Evolutionary conservation across 2,113 vertebrate genomes (phyloP), one percentile per base, ranked within the genome.

Genomic region (Carlito syrichta): DNA sequence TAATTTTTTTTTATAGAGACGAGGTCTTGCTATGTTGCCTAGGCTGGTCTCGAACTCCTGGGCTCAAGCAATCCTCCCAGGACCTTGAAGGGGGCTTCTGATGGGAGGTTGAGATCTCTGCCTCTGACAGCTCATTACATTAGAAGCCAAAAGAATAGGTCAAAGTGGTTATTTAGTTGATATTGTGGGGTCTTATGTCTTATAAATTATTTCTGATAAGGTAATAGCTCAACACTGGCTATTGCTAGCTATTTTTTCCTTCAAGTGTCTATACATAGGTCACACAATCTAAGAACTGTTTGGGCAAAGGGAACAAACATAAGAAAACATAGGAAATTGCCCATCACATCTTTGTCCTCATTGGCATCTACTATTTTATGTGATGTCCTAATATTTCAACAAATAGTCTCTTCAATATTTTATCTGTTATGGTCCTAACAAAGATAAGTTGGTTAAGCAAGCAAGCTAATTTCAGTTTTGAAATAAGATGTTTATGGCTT

Each of bases 381-480:
- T 43, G 52, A 93, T 58, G 52, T 93, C 96, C 84, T n/a, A 94
- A 68, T 76, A 77, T 79, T 35, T 11, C 68, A 84, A 92, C 43
- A 88, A 98, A 96, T 63, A 69, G 48, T 22, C 83, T 97, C 94
- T 97, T 98, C 90, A 97, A 56, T 69, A 19, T 89, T 98, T 96
- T 96, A 93, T 89, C 96, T 96, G 83, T 97, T 91, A 86, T 81
- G 73, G 66, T 97, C 90, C 85, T 27, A 98, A 97, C 96, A 97
- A 98, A 96, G 22, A 43, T 98, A 89, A 98, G 98, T 94, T 96
- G 82, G 78, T 91, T 81, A 90, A 76, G 58, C 82, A 97, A 97
- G 95, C 94, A 96, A 97, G 92, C 94, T 93, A 96, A 92, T 95
- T 98, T 98, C 92, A 98, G 60, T 96, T 98, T 95, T 23, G 88